Evolutionary conservation across 2,888 invertebrate species (phyloP), one percentile per base, ranked within the genome.

Genomic region (Panzeria rudis): DNA sequence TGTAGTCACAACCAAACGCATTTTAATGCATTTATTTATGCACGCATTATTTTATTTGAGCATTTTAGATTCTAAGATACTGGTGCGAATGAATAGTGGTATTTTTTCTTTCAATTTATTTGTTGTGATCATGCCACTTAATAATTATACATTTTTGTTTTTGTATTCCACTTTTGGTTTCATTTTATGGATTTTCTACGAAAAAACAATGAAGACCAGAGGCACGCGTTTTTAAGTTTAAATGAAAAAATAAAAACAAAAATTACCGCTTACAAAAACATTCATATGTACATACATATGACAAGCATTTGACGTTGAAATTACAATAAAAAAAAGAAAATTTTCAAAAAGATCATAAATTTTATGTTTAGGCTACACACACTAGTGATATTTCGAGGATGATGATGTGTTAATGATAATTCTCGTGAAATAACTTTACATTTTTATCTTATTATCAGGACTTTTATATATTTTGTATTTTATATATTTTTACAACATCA

Each of bases 101-200:
- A 38, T 7, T 52, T 23, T 50, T 44, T 52, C 17, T 38, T 11
- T 56, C 62, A 5, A n/a, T 80, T 76, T 84, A 76, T 75, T 66
- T 76, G 68, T 73, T 41, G 69, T 52, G 81, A 85, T 82, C 84
- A 78, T 85, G 84, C 75, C 81, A 82, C 78, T 78, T 69, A 78
- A 78, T 71, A 78, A 82, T 82, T 82, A 69, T 54, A 78, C 35
- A 76, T 73, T 61, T 56, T 47, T 8, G 15, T n/a, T 35, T 29
- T 15, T 9, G 8, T 23, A 54, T 50, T 3, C 25, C 59, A 59
- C 17, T 52, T 62, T 44, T 13, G 25, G 11, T 64, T 20, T 25
- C 23, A 17, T 66, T 83, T 84, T 73, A 84, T 84, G 81, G 78
- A 73, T 73, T 75, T 84, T 82, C 84, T 78, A 82, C 23, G 78